Conservation (phyloP, 2,888 invertebrate genomes). For the Leucoma salicis region DNA sequence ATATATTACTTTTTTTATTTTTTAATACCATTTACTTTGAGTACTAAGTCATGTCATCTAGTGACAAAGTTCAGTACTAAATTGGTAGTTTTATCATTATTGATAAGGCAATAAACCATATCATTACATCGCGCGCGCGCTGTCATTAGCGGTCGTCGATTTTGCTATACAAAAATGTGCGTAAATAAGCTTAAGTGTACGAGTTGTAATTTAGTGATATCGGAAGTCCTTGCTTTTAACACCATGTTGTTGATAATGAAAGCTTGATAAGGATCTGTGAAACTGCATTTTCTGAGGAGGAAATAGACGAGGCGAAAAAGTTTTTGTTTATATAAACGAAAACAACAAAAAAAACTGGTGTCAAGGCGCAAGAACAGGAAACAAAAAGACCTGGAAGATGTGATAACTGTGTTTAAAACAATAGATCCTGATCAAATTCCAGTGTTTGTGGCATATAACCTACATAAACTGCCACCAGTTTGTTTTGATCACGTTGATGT, state of each 20-base stretch:
- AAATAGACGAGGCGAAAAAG: slow-evolving; percentile 5
- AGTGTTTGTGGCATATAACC: slow-evolving; percentile 2
- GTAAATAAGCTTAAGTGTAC: background rate
- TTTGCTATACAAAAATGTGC: too few relatives aligned
- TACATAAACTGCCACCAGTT: background rate
- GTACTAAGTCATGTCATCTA: too few relatives aligned
- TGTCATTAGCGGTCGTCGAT: too few relatives aligned
- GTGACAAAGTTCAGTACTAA: too few relatives aligned
- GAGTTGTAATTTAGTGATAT: background rate
- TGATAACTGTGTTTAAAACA: slow-evolving; percentile 4
- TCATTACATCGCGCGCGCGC: too few relatives aligned
- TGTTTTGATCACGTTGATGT: slow-evolving; percentile 2
- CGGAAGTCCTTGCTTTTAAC: background rate
- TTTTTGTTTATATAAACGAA: slow-evolving; percentile 1
- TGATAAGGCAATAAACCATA: too few relatives aligned
- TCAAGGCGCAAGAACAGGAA: slow-evolving; percentile 7
- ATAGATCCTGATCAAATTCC: slow-evolving; percentile 2
- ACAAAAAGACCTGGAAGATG: slow-evolving; percentile 7
- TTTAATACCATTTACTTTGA: too few relatives aligned
- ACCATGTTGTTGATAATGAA: background rate
- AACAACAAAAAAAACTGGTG: slow-evolving; percentile 1
- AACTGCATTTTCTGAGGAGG: slow-evolving; percentile 1
- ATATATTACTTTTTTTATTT: too few relatives aligned
- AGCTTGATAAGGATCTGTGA: slow-evolving; percentile 2
- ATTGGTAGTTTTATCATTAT: too few relatives aligned